These are phyloP conservation scores for Pheosia tremula DNA, from an alignment of 2,888 invertebrate species.

Conservation along the genomic window DNA sequence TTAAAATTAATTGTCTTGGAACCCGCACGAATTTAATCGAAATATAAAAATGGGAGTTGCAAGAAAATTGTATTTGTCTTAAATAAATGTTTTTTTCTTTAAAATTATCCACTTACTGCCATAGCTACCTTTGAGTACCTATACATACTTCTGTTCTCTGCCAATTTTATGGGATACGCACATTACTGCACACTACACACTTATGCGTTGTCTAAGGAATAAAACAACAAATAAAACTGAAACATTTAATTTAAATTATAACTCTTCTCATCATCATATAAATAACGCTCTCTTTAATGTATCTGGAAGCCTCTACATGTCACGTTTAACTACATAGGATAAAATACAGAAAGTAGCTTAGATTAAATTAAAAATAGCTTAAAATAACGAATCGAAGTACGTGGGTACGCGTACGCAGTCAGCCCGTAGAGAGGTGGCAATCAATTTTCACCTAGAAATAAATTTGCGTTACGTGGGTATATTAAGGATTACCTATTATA, in stretches of 20 bases:
- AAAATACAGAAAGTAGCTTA: conserved; percentile 51
- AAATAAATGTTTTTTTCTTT: too few species aligned
- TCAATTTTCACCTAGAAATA: conserved; percentile 81
- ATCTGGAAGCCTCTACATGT: conserved; percentile 82
- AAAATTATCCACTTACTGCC: too few species aligned
- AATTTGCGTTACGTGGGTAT: conserved; percentile 28
- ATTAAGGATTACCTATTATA: not conserved
- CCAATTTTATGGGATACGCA: too few species aligned
- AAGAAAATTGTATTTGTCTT: too few species aligned
- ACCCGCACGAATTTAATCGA: too few species aligned
- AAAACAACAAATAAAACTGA: conserved; percentile 64
- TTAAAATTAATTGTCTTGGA: too few species aligned
- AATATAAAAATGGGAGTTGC: too few species aligned
- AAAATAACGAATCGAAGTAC: conserved; percentile 41
- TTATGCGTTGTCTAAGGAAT: conserved; percentile 27
- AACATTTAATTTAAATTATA: conserved; percentile 80
- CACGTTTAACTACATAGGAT: conserved; percentile 48
- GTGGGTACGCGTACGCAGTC: conserved; percentile 44
- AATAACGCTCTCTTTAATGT: conserved; percentile 75
- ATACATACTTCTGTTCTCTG: too few species aligned
- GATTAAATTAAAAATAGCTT: conserved; percentile 39
- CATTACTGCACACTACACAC: too few species aligned
- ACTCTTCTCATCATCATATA: conserved; percentile 67
- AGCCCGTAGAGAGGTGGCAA: conserved; percentile 56
- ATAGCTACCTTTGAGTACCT: too few species aligned